Conservation (phyloP, 1,140 invertebrate genomes). For the Temnothorax curvispinosus region DNA sequence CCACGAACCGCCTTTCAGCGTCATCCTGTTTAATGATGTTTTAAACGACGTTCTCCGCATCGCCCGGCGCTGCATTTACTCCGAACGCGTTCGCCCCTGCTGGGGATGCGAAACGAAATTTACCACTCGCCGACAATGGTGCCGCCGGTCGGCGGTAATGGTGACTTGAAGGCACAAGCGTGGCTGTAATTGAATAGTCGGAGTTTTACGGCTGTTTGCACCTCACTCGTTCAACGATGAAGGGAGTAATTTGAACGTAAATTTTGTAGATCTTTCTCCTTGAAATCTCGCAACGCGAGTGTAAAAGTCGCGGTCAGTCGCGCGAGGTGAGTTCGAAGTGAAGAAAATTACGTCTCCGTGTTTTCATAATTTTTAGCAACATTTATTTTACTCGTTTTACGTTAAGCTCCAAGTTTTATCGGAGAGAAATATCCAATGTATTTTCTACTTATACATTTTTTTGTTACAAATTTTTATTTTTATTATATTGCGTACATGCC, state of each 20-base stretch:
- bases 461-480: not conserved
- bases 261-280: slow-evolving; percentile 37
- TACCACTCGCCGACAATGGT: slow-evolving; percentile 52
- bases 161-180: slow-evolving; percentile 60
- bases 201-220: slow-evolving; percentile 59
- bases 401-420: not conserved
- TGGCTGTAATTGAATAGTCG: slow-evolving; percentile 56
- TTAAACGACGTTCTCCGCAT: slow-evolving; percentile 46
- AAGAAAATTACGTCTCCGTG: slow-evolving; percentile 14
- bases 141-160: slow-evolving; percentile 44
- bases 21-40: slow-evolving; percentile 67
- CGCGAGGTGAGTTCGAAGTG: not conserved
- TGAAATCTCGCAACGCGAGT: slow-evolving; percentile 24
- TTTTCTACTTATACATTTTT: not conserved
- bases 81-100: slow-evolving; percentile 23
- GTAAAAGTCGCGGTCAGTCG: not conserved
- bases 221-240: slow-evolving; percentile 15
- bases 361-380: slow-evolving; percentile 7
- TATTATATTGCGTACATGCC: not conserved
- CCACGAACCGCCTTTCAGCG: slow-evolving; percentile 47
- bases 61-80: slow-evolving; percentile 35
- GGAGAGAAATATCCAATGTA: not conserved
- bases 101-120: slow-evolving; percentile 55
- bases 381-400: slow-evolving; percentile 14
- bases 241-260: slow-evolving; percentile 41